phyloP scores from a whole-genome alignment of 2,888 invertebrate genomes.

The Pimpla rufipes region DNA sequence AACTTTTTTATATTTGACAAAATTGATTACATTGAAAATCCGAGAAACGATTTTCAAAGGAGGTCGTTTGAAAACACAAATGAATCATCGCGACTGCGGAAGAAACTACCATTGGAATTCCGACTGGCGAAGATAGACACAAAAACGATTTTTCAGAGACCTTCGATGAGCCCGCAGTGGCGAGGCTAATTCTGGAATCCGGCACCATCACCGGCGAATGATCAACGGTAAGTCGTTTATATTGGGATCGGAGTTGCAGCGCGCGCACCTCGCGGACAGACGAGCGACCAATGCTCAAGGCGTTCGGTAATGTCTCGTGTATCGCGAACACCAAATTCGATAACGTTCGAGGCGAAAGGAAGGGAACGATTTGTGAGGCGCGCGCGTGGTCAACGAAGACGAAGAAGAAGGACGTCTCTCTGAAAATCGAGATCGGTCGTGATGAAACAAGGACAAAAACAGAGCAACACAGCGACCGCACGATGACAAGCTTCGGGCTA shows the following conservation, averaged over 20 bases:
- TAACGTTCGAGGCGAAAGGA: slow-evolving; percentile 48
- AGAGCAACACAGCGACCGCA: slow-evolving; percentile 11
- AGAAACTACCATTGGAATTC: slow-evolving; percentile 3
- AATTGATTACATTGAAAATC: too few species aligned
- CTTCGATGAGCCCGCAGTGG: slow-evolving; percentile 46
- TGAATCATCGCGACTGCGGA: slow-evolving; percentile 13
- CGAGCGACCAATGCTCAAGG: slow-evolving; percentile 7
- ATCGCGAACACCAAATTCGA: slow-evolving; percentile 48
- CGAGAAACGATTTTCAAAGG: too few species aligned
- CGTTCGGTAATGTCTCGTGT: slow-evolving; percentile 19
- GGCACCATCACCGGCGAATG: slow-evolving; percentile 43
- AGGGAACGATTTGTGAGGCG: slow-evolving; percentile 1
- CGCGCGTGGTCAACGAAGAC: slow-evolving; percentile 30
- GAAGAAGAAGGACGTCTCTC: slow-evolving; percentile 60
- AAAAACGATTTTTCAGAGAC: slow-evolving; percentile 53
- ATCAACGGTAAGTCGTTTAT: slow-evolving; percentile 46
- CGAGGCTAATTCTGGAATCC: slow-evolving; percentile 48
- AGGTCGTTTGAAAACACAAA: background rate
- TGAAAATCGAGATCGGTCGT: slow-evolving; percentile 51
- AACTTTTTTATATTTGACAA: too few species aligned
- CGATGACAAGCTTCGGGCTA: slow-evolving; percentile 29
- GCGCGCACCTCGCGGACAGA: background rate
- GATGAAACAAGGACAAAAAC: slow-evolving; percentile 55
- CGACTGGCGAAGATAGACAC: slow-evolving; percentile 25
- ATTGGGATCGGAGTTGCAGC: slow-evolving; percentile 41